Conservation (phyloP, 2,113 vertebrate species). For the Pungitius pungitius region DNA sequence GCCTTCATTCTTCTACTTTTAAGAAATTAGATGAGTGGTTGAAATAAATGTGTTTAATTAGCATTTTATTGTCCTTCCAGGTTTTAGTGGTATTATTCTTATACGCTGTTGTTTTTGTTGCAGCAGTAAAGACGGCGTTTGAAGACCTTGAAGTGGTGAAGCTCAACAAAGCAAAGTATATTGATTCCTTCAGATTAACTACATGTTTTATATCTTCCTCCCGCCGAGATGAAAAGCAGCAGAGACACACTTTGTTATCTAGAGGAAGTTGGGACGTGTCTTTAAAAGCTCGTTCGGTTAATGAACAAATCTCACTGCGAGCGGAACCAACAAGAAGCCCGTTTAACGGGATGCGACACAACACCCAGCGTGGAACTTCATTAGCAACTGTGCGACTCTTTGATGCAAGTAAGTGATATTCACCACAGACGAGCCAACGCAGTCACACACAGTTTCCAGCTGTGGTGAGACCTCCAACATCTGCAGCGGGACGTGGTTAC, state of each 20-base stretch:
- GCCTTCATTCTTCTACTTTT: too few relatives aligned
- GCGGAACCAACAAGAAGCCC: constrained; percentile 30
- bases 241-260: constrained; percentile 1
- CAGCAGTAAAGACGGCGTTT: too few relatives aligned
- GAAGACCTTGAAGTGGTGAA: too few relatives aligned
- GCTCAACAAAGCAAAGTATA: background rate
- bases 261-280: background rate
- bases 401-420: constrained; percentile 8
- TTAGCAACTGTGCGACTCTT: constrained; percentile 16
- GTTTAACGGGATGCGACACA: constrained; percentile 28
- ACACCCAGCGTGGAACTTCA: constrained; percentile 42
- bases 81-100: background rate
- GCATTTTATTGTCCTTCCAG: too few relatives aligned
- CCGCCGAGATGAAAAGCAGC: constrained; percentile 23
- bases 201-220: background rate
- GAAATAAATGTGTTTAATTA: too few relatives aligned
- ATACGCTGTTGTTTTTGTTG: too few relatives aligned
- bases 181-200: background rate
- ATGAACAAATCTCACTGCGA: background rate
- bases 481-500: background rate
- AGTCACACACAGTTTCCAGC: constrained; percentile 48
- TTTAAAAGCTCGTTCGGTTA: constrained; percentile 5
- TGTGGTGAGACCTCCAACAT: constrained; percentile 29
- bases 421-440: background rate
- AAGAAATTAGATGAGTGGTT: too few relatives aligned